Base-by-base conservation (phyloP, 2,888 invertebrate species). In the Eupsilia transversa region DNA sequence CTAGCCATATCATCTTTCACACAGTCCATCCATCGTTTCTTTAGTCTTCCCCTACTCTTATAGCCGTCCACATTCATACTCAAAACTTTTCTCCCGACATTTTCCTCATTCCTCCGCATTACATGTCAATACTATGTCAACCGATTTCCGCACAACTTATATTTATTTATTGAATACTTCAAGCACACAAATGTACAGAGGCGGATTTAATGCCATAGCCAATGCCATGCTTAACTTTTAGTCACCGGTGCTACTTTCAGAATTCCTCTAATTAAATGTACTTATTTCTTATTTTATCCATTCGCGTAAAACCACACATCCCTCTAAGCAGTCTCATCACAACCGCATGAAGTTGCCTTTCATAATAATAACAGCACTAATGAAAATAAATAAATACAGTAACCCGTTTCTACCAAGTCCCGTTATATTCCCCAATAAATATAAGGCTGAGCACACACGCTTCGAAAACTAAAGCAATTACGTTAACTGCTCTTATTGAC, bases 401-500 rank as follows among this genome's bases (percentile, higher is more conserved):
- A 20, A 67, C 72, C 41, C 17, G 52, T 56, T 70, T 41, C 46
- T 14, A 27, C 38, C 17, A 17, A 67, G 12, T 2, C 20, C 70
- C 71, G 79, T 74, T 73, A 75, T 41, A 57, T 79, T 74, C 74
- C 43, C 41, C 61, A 69, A 72, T 75, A 67, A 74, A 78, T 79
- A 41, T 83, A 60, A 79, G 63, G 27, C 61, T 30, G 41, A 79
- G 79, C 41, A 68, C 79, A 83, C 64, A 71, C 81, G 35, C 61
- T 73, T 52, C 65, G 80, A 74, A 74, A 86, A 83, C 76, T 81
- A 84, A 85, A 86, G 79, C 81, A 86, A 81, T 85, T 86, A 86
- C 76, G 65, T 61, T 81, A 73, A 83, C 86, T 75, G 72, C 71
- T 73, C 83, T 77, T 79, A 79, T 80, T 77, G 77, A 64, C 72